phyloP scores from a whole-genome alignment of 2,113 vertebrate species.

The Pomatostomus ruficeps region DNA sequence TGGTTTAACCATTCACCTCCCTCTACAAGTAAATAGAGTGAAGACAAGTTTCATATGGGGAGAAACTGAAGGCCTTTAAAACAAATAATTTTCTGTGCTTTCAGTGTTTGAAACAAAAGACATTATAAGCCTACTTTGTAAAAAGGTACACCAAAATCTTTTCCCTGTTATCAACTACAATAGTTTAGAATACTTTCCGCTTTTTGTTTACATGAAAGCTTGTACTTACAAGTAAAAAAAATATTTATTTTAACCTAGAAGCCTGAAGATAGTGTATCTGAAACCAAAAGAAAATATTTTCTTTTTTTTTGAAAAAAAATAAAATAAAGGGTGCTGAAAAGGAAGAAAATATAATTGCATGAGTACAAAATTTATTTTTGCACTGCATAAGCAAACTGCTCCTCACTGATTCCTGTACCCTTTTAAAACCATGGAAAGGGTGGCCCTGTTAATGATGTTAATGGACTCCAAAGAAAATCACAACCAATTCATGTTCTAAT shows the following conservation, averaged over 20 bases:
- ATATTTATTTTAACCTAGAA: neutral
- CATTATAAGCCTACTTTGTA: neutral
- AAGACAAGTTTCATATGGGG: neutral
- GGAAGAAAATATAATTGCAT: fast-evolving
- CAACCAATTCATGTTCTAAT: neutral
- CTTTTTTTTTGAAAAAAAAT: neutral
- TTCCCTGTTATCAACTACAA: neutral
- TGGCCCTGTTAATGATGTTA: neutral
- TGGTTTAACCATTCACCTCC: neutral
- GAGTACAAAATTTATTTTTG: neutral
- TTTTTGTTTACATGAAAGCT: neutral
- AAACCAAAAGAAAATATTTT: neutral
- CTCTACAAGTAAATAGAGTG: neutral
- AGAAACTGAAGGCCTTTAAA: neutral
- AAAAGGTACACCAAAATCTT: neutral
- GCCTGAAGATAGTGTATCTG: neutral
- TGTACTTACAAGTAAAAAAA: neutral
- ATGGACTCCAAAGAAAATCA: neutral
- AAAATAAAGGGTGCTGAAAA: neutral
- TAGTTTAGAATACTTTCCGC: neutral
- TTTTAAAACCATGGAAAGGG: neutral
- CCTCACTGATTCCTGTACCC: neutral
- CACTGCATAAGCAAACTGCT: neutral
- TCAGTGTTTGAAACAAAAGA: neutral
- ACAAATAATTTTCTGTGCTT: neutral